Conservation (phyloP, 2,113 vertebrate genomes). For the Tragelaphus scriptus region DNA sequence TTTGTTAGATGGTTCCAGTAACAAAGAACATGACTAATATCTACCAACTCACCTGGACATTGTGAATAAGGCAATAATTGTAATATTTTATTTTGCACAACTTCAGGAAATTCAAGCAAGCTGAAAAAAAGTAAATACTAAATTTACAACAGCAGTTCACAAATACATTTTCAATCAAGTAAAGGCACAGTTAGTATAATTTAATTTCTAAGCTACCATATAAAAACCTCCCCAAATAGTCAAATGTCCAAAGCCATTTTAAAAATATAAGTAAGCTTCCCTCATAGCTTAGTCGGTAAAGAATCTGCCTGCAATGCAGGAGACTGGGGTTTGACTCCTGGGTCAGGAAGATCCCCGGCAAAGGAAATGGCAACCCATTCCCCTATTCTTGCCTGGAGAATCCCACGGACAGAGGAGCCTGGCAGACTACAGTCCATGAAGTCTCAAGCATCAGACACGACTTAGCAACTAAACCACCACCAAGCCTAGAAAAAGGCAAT, state of each 20-base stretch:
- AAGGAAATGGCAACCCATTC: background rate
- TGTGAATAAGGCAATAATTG: conserved; percentile 97
- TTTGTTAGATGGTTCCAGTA: background rate
- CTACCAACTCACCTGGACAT: conserved; percentile 91
- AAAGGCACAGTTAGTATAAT: background rate
- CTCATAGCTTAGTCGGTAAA: background rate
- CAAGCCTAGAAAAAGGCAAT: background rate
- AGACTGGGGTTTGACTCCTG: background rate
- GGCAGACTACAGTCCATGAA: background rate
- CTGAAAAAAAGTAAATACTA: conserved; percentile 79
- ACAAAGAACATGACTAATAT: background rate
- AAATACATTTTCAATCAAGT: conserved; percentile 38
- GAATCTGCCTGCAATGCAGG: background rate
- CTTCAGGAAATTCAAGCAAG: conserved; percentile 95
- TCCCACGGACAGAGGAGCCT: background rate
- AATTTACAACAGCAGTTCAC: conserved; percentile 28
- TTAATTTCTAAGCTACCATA: conserved; percentile 20
- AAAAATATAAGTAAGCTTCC: background rate
- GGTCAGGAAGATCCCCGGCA: background rate
- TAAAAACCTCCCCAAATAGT: background rate
- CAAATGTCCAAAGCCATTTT: background rate
- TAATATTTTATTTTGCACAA: conserved; percentile 98
- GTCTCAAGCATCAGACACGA: background rate
- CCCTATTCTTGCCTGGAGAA: background rate
- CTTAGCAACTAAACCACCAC: background rate